These are phyloP conservation scores for Poecilobothrus nobilitatus DNA, from an alignment of 2,888 invertebrate genomes.

Conservation along the genomic window DNA sequence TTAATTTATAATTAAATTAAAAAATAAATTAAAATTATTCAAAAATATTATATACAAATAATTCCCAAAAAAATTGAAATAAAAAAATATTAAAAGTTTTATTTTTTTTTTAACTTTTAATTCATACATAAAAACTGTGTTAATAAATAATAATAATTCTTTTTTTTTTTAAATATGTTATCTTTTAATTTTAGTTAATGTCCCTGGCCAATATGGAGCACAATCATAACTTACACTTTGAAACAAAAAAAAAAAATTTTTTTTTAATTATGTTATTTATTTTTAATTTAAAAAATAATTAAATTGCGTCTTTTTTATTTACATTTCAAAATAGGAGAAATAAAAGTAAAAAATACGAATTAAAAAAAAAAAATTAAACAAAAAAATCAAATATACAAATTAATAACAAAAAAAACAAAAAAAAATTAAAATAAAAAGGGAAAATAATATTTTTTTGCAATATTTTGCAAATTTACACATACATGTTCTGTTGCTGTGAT, in stretches of 20 bases:
- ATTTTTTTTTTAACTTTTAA: slow-evolving; percentile 22
- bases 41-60: background rate
- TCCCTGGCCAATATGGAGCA: slow-evolving; percentile 6
- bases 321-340: slow-evolving; percentile 17
- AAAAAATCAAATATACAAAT: slow-evolving; percentile 18
- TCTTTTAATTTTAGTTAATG: slow-evolving; percentile 12
- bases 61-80: background rate
- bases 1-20: background rate
- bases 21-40: background rate
- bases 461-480: slow-evolving; percentile 47
- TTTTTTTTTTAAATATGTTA: slow-evolving; percentile 17
- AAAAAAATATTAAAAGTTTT: slow-evolving; percentile 27
- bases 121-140: no score
- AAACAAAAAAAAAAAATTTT: background rate
- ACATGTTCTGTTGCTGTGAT: slow-evolving; percentile 90
- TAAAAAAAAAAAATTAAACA: slow-evolving; percentile 21
- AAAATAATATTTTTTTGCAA: background rate
- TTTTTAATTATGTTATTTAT: slow-evolving; percentile 24
- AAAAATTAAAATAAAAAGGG: background rate
- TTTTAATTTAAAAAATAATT: slow-evolving; percentile 21
- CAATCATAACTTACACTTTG: background rate
- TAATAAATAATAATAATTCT: slow-evolving; percentile 27
- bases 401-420: background rate
- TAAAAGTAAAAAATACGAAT: slow-evolving; percentile 20
- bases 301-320: slow-evolving; percentile 6